A percentile compares a stretch with the other conserved stretches of the same genome.
Conservation (phyloP, 2,113 vertebrate genomes). For the Tragelaphus strepsiceros region DNA sequence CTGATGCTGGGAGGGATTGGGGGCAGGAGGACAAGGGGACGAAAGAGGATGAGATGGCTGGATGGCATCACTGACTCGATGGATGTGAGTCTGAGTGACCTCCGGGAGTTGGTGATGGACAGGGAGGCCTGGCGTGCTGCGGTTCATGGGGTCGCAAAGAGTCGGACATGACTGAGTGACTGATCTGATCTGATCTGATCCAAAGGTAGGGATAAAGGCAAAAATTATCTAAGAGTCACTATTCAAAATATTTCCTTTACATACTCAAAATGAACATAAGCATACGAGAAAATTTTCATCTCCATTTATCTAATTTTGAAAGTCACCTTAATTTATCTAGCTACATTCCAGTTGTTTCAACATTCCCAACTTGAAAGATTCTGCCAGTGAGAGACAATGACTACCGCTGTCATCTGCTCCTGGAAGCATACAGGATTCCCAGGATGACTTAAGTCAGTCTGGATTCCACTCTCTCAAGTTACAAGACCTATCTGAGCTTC, state of each 20-base stretch:
- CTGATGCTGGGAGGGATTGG: too few relatives aligned
- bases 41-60: too few relatives aligned
- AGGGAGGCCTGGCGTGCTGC: too few relatives aligned
- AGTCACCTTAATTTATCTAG: background rate
- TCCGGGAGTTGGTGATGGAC: too few relatives aligned
- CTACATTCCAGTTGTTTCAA: background rate
- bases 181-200: background rate
- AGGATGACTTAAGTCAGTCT: background rate
- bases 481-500: background rate
- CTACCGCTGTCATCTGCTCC: background rate
- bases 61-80: too few relatives aligned
- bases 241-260: constrained; percentile 22
- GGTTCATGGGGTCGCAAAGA: too few relatives aligned
- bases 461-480: background rate
- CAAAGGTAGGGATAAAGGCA: background rate
- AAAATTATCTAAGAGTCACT: background rate
- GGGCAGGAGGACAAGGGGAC: too few relatives aligned
- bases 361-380: background rate
- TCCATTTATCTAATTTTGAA: background rate
- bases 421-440: background rate
- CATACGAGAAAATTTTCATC: background rate
- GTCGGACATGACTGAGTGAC: too few relatives aligned
- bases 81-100: too few relatives aligned
- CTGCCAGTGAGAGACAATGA: background rate
- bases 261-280: background rate